Base-by-base conservation (phyloP, 1,140 invertebrate species). In the Drosophila bifasciata region DNA sequence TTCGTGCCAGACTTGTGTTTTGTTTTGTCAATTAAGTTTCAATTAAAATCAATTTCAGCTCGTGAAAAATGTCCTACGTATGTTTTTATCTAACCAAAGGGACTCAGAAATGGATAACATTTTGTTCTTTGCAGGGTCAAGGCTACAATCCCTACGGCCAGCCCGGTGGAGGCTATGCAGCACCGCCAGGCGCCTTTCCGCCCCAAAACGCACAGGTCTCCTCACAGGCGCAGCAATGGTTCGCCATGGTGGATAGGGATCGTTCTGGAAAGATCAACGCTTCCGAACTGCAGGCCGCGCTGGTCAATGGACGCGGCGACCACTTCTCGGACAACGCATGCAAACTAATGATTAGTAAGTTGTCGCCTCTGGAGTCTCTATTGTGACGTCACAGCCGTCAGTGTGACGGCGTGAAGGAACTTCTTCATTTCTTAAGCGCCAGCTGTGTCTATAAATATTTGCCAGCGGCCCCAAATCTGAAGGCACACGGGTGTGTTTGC, bases 281-380 rank as follows among this genome's bases (percentile, higher is more conserved):
- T 8, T 59, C 80, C 11, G 97, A 98, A 92, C 92, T 98, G n/a
- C 94, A 96, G 91, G 92, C 94, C 5, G 97, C 97, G 5, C 92
- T 98, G 3, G 94, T 97, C 6, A 98, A 97, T 93, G 96, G 95
- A 28, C 96, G 97, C 92, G 97, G 97, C 21, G 94, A 96, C 60
- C 94, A 95, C 63, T 98, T 98, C 90, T 97, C 96, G 43, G 95
- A 96, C 61, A 95, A 94, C 69, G 96, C 96, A 32, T 98, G 97
- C 91, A 94, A 94, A 69, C 92, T 98, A n/a, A 97, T 98, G 96
- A 97, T 98, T 83, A 95, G 96, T 96, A 93, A 92, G 92, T 92
- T 83, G 6, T 1, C 44, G 6, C 40, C 15, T 61, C 23, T 52
- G 40, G 28, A 11, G 1, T 36, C 17, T 41, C 13, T 6, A 7